A percentile compares a stretch with the other conserved stretches of the same genome.
These are phyloP conservation scores for Semaprochilodus insignis DNA, from an alignment of 2,797 vertebrate genomes.

Conservation along the genomic window DNA sequence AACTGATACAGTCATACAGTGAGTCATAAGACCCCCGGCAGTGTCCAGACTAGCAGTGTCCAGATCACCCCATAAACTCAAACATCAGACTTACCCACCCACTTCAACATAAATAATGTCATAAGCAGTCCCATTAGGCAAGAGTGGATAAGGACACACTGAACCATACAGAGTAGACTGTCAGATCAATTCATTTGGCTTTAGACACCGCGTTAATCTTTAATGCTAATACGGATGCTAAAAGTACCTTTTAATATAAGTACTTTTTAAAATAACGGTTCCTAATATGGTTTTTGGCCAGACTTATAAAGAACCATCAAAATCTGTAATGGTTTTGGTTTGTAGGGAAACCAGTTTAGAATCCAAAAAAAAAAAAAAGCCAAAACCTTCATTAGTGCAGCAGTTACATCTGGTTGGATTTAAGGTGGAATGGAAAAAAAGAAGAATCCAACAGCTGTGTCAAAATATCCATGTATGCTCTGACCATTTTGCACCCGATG, in stretches of 20 bases:
- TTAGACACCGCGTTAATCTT: not conserved
- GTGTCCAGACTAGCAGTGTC: slow-evolving; percentile 5
- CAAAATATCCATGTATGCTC: too few species aligned
- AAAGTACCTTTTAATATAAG: not conserved
- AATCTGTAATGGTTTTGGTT: too few species aligned
- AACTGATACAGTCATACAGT: slow-evolving; percentile 50
- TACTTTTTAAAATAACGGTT: too few species aligned
- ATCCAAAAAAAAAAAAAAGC: too few species aligned
- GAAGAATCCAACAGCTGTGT: too few species aligned
- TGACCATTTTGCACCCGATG: too few species aligned
- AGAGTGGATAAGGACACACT: not conserved
- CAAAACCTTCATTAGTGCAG: too few species aligned
- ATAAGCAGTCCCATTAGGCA: not conserved
- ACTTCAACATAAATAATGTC: not conserved
- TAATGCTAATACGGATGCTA: not conserved
- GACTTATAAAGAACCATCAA: too few species aligned
- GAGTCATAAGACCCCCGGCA: slow-evolving; percentile 49
- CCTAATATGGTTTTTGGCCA: too few species aligned
- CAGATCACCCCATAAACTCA: slow-evolving; percentile 18
- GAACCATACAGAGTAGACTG: not conserved
- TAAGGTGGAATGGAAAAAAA: too few species aligned
- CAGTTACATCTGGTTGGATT: too few species aligned
- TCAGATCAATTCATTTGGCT: not conserved
- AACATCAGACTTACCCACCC: not conserved
- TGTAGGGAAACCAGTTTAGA: too few species aligned